Conservation (phyloP, 2,888 invertebrate genomes). For the Nemoura dubitans region DNA sequence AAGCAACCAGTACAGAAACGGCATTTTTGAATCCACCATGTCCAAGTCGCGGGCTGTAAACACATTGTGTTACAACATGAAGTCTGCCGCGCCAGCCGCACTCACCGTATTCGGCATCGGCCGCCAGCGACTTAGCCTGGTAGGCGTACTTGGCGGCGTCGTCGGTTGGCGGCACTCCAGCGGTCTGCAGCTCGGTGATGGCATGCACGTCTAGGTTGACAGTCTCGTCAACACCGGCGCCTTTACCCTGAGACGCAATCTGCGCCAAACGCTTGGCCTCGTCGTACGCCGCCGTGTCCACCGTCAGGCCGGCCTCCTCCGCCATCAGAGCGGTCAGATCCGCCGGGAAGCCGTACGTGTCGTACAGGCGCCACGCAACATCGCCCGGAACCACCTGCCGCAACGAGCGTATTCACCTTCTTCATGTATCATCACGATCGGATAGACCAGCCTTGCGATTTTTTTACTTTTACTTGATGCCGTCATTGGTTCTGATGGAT, state of each 20-base stretch:
- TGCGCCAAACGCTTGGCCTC: constrained; percentile 87
- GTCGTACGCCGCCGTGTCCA: constrained; percentile 93
- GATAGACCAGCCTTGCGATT: too few relatives aligned
- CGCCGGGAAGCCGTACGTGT: constrained; percentile 98
- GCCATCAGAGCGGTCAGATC: constrained; percentile 98
- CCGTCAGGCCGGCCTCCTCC: constrained; percentile 89
- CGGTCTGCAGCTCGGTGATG: constrained; percentile 87
- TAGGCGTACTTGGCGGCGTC: constrained; percentile 95
- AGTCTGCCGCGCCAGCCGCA: background rate
- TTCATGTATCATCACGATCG: too few relatives aligned
- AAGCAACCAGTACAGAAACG: too few relatives aligned
- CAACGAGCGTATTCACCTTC: too few relatives aligned
- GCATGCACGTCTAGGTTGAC: constrained; percentile 95
- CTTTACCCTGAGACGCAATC: constrained; percentile 88
- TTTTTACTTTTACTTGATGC: too few relatives aligned
- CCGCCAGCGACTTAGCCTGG: constrained; percentile 68
- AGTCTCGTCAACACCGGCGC: constrained; percentile 80
- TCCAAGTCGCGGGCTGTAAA: too few relatives aligned
- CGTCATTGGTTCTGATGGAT: too few relatives aligned
- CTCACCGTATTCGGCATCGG: constrained; percentile 75
- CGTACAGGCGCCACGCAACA: constrained; percentile 97
- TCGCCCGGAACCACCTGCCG: constrained; percentile 66
- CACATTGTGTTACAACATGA: too few relatives aligned
- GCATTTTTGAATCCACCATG: too few relatives aligned
- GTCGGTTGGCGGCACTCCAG: constrained; percentile 81